These are phyloP conservation scores for Hippocampus mohnikei DNA, from an alignment of 2,113 vertebrate species.

Conservation along the genomic window DNA sequence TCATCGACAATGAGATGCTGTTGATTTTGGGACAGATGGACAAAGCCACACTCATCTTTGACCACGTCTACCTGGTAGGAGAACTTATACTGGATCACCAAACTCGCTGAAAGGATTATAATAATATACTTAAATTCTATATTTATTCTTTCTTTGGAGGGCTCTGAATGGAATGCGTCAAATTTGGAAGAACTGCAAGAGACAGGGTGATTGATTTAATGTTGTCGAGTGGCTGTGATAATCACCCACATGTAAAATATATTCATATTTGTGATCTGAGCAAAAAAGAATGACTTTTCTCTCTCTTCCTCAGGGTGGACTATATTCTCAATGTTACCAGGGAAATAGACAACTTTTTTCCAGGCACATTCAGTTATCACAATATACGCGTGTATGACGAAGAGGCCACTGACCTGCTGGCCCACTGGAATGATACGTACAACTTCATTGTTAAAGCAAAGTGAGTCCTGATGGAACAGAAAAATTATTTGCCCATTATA, in stretches of 20 bases:
- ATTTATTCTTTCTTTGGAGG: slow-evolving; percentile 76
- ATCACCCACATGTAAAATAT: slow-evolving; percentile 15
- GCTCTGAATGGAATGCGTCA: slow-evolving; percentile 98
- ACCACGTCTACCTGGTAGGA: slow-evolving; percentile 92
- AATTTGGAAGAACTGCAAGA: slow-evolving; percentile 96
- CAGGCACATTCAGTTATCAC: slow-evolving; percentile 89
- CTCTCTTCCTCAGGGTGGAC: slow-evolving; percentile 78
- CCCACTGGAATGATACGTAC: slow-evolving; percentile 96
- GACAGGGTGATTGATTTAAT: slow-evolving; percentile 77
- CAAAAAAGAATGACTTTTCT: slow-evolving; percentile 38
- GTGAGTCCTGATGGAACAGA: slow-evolving; percentile 68
- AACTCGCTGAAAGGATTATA: slow-evolving; percentile 13
- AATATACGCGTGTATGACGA: slow-evolving; percentile 94
- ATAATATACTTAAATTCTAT: slow-evolving; percentile 21
- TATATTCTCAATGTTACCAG: slow-evolving; percentile 96
- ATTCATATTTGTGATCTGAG: slow-evolving; percentile 38
- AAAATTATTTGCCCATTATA: slow-evolving; percentile 6
- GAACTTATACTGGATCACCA: neutral
- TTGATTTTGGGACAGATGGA: slow-evolving; percentile 98
- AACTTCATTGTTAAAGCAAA: slow-evolving; percentile 97
- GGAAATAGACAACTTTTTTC: slow-evolving; percentile 98
- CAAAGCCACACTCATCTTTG: slow-evolving; percentile 94
- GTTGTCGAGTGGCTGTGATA: slow-evolving; percentile 54
- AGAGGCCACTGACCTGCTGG: slow-evolving; percentile 90
- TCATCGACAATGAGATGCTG: slow-evolving; percentile 97